Conservation (phyloP, 2,113 vertebrate species). For the Antigone vipio region DNA sequence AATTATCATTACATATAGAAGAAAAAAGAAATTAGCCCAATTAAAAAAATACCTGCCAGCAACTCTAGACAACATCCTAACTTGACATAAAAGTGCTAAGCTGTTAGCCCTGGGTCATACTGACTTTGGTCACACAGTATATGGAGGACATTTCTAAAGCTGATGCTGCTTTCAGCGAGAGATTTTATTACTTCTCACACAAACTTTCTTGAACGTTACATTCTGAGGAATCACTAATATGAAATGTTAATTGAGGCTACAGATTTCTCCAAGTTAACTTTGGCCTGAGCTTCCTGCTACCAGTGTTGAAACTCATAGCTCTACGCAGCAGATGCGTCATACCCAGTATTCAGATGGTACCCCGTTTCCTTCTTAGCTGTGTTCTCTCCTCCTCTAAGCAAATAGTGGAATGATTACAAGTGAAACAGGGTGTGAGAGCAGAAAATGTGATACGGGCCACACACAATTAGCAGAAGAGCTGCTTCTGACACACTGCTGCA, state of each 20-base stretch:
- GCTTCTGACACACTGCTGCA: neutral
- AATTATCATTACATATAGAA: neutral
- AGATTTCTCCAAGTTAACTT: conserved; percentile 11
- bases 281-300: conserved; percentile 10
- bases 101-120: neutral
- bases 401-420: conserved; percentile 50
- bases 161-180: neutral
- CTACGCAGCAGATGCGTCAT: conserved; percentile 15
- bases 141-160: neutral
- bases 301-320: neutral
- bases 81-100: neutral
- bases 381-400: conserved; percentile 40
- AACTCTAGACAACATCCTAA: neutral
- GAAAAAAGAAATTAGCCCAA: neutral
- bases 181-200: neutral
- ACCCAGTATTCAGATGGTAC: conserved; percentile 21
- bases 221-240: neutral
- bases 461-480: conserved; percentile 19
- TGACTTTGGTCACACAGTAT: neutral
- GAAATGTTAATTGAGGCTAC: conserved; percentile 40
- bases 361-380: neutral
- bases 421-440: conserved; percentile 22
- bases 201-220: neutral
- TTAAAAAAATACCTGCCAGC: neutral
- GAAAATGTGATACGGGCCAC: neutral